Base-by-base conservation (phyloP, 2,113 vertebrate genomes). In the Grallaria varia region DNA sequence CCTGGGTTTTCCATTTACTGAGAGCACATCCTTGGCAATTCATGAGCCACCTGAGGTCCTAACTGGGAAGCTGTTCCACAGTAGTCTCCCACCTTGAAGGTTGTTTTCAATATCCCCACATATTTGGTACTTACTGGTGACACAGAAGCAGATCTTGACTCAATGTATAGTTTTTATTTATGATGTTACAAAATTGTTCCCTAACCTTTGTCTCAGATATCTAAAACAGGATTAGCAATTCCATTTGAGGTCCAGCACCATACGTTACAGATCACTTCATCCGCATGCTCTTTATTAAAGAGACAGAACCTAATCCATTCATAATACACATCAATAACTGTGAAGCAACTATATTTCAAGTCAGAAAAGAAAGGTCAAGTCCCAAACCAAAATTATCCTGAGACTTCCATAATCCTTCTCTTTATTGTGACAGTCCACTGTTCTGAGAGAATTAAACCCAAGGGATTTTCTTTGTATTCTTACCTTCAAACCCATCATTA, bases 401-500 rank as follows among this genome's bases (percentile, higher is more conserved):
- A 77, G n/a, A 75, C 39, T 88, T 66, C 17, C 69, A 64, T 37
- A 72, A 68, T 37, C 14, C 14, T 79, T 13, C 37, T 60, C 16
- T 33, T 81, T 78, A 75, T n/a, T 2, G 3, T 20, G 23, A 45
- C 23, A 73, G 58, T 27, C 22, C 37, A n/a, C 20, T 66, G 24
- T 66, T 50, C 13, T 69, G 35, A 78, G 2, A 78, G 21, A 88
- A 73, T 69, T 30, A 76, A 94, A 60, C 24, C 12, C 31, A 73
- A 11, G 8, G 14, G 12, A 1, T 64, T 80, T 84, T 67, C 55
- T 66, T 79, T 25, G 90, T 49, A 67, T 24, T 78, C 92, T 91
- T 98, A 99, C 99, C 99, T 95, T 98, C 97, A 97, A 98, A 99
- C 35, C 99, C 99, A 69, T 99, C 99, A 21, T 99, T 98, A 74